phyloP scores from a whole-genome alignment of 2,113 vertebrate genomes.

The Oryzias curvinotus region DNA sequence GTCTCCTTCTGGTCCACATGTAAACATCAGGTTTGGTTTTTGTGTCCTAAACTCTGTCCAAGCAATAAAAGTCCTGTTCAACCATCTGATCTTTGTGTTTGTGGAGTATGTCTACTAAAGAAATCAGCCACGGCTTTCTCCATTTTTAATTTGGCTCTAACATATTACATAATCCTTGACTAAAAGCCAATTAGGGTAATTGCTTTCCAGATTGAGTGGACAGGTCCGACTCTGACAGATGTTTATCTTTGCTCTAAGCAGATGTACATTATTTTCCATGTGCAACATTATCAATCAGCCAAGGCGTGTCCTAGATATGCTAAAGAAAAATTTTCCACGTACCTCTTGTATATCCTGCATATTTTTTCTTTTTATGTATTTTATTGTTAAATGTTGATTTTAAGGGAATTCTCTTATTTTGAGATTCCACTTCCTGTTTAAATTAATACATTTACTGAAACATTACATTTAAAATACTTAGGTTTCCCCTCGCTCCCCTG shows the following conservation, averaged over 20 bases:
- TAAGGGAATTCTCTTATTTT: too few species aligned
- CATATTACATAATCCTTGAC: slow-evolving; percentile 30
- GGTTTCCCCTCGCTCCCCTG: too few species aligned
- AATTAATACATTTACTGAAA: too few species aligned
- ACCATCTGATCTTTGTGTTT: slow-evolving; percentile 16
- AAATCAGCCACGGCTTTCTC: background rate
- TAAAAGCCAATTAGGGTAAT: slow-evolving; percentile 59
- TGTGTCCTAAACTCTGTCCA: slow-evolving; percentile 11
- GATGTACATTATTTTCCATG: slow-evolving; percentile 54
- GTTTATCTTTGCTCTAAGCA: slow-evolving; percentile 45
- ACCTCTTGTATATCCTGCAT: background rate
- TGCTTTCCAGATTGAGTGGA: slow-evolving; percentile 26
- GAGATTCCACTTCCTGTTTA: too few species aligned
- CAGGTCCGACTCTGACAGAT: slow-evolving; percentile 51
- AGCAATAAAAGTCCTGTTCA: slow-evolving; percentile 56
- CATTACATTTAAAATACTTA: too few species aligned
- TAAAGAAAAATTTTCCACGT: background rate
- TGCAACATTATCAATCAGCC: slow-evolving; percentile 11
- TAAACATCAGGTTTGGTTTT: slow-evolving; percentile 8
- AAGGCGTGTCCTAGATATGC: slow-evolving; percentile 20
- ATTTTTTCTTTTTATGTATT: background rate
- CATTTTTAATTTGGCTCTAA: background rate
- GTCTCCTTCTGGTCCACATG: slow-evolving; percentile 8
- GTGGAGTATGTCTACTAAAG: slow-evolving; percentile 7
- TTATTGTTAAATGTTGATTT: background rate